These are phyloP conservation scores for Euglossa dilemma DNA, from an alignment of 1,140 invertebrate genomes.

Conservation along the genomic window DNA sequence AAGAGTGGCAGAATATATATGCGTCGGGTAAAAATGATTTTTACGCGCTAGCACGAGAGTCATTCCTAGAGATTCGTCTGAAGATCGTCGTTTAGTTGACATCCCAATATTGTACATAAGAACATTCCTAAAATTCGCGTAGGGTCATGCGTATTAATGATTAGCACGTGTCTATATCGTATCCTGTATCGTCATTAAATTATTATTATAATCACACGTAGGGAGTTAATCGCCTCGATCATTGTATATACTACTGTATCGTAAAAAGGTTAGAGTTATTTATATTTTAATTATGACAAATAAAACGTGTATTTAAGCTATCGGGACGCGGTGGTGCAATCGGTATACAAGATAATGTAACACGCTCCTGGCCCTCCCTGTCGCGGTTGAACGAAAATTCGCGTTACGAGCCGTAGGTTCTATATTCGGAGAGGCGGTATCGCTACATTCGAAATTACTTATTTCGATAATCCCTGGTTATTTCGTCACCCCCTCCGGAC, in stretches of 20 bases:
- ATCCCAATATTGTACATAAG: constrained; percentile 56
- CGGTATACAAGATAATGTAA: too few species aligned
- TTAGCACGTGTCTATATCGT: constrained; percentile 35
- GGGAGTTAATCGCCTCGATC: constrained; percentile 9
- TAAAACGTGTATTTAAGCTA: constrained; percentile 57
- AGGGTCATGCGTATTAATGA: constrained; percentile 37
- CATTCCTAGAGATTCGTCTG: constrained; percentile 28
- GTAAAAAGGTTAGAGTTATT: constrained; percentile 49
- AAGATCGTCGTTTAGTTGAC: constrained; percentile 25
- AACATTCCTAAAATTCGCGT: constrained; percentile 62
- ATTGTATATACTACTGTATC: constrained; percentile 53
- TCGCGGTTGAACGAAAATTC: background rate
- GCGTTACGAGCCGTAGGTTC: background rate
- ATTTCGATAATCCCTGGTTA: background rate
- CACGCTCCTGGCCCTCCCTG: background rate
- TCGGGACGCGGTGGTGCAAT: too few species aligned
- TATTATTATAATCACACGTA: constrained; percentile 57
- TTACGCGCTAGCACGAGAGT: constrained; percentile 26
- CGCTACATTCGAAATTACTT: background rate
- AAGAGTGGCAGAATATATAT: constrained; percentile 5
- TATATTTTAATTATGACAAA: constrained; percentile 45
- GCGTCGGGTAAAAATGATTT: constrained; percentile 10
- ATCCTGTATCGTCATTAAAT: constrained; percentile 55
- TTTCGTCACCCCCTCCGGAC: background rate
- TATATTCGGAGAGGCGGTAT: background rate